Evolutionary conservation across 2,888 invertebrate species (phyloP), one percentile per base, ranked within the genome.

Genomic region (Erpobdella octoculata): DNA sequence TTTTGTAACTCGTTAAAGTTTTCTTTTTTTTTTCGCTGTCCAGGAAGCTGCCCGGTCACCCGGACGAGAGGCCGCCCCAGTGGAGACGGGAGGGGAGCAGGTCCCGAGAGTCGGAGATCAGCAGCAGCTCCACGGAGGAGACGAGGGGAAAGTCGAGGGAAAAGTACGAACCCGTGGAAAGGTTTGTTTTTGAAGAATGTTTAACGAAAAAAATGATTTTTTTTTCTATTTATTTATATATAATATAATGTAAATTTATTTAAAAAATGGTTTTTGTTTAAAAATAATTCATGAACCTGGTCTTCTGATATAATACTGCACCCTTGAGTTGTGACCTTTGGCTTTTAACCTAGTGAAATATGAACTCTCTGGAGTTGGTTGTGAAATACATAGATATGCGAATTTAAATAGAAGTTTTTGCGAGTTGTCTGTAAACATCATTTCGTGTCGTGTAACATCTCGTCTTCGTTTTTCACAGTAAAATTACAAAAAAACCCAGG

Each of bases 21-120:
- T n/a, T n/a, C n/a, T n/a, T n/a, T 53, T 53, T 53, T 1, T 28
- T 28, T 41, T 41, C 18, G 41, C 18, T 41, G 15, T 12, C 53
- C 53, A 35, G 62, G 35, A 31, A 62, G n/a, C n/a, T 62, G 62
- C 33, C 31, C 12, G 8, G 21, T 18, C 62, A 62, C 15, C n/a
- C 35, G 5, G 35, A 33, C n/a, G 35, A 62, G 12, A 62, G 62
- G n/a, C 62, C 33, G 8, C 62, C 62, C 2, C 62, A 62, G 62
- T 33, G 62, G 62, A 31, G 62, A 6, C 28, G 62, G n/a, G n/a
- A n/a, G n/a, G 33, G 21, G 18, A 37, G 21, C 21, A 58, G 72
- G 25, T 61, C 61, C 28, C 46, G 64, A 35, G 72, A 72, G 58
- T 21, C 69, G 2, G 53, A 70, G 37, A 69, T 62, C 62, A 62